phyloP scores from a whole-genome alignment of 1,140 invertebrate genomes.

The Wiebesia pumilae region DNA sequence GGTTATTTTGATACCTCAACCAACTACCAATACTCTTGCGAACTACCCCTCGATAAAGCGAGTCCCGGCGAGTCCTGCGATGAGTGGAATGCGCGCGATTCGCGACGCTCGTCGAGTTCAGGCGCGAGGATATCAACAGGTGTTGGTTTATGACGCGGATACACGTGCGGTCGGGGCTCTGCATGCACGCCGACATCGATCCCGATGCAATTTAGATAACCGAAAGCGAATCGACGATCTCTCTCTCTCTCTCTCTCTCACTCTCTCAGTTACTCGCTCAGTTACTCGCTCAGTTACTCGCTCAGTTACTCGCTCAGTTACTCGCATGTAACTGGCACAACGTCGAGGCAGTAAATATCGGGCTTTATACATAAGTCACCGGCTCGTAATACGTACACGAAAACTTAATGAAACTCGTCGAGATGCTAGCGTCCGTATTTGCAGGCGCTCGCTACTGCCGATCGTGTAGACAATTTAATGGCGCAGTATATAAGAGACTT shows the following conservation, averaged over 20 bases:
- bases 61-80: background rate
- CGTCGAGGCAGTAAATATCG: conserved; percentile 31
- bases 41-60: background rate
- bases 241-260: too few relatives aligned
- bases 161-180: conserved; percentile 59
- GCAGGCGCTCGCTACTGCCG: background rate
- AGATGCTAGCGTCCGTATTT: background rate
- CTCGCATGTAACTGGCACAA: background rate
- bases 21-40: too few relatives aligned
- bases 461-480: conserved; percentile 49
- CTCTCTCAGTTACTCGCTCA: too few relatives aligned
- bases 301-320: too few relatives aligned
- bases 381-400: conserved; percentile 52
- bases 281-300: too few relatives aligned
- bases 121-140: conserved; percentile 61
- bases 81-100: background rate
- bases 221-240: conserved; percentile 69
- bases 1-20: background rate
- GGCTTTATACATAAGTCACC: conserved; percentile 57
- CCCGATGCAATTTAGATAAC: conserved; percentile 75
- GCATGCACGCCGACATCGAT: conserved; percentile 66
- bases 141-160: conserved; percentile 70
- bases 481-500: conserved; percentile 45
- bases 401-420: conserved; percentile 51
- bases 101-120: background rate